Percentiles rank a stretch among this genome's conserved stretches.
Evolutionary conservation across 2,888 invertebrate genomes (phyloP).

Genomic region (Drosophila cyrtoloma): DNA sequence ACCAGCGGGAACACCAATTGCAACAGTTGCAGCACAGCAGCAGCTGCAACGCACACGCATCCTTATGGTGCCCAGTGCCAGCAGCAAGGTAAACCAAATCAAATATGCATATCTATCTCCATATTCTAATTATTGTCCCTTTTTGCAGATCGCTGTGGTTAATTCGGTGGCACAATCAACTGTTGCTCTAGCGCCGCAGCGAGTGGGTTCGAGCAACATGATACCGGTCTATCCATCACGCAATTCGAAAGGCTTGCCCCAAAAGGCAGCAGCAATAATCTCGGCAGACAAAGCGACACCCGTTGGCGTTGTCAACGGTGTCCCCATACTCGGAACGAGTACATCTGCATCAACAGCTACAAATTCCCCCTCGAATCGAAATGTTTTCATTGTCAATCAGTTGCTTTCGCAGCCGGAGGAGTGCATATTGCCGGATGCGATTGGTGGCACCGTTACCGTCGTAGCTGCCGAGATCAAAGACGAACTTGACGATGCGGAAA

Average conservation of each 20-base stretch:
- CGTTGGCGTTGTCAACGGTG: background rate
- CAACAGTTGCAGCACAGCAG: background rate
- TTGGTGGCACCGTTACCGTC: background rate
- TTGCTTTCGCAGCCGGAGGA: slow-evolving; percentile 50
- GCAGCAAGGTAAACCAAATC: slow-evolving; percentile 16
- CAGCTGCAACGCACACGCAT: background rate
- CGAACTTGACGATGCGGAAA: slow-evolving; percentile 62
- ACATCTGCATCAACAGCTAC: background rate
- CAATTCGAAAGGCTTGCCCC: background rate
- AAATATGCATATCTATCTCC: background rate
- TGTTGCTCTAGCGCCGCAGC: background rate
- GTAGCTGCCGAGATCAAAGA: slow-evolving; percentile 56
- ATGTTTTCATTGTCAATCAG: slow-evolving; percentile 57
- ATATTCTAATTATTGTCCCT: too few relatives aligned
- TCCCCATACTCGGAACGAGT: background rate
- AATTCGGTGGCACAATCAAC: background rate
- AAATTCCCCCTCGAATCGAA: slow-evolving; percentile 34
- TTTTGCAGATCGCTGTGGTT: slow-evolving; percentile 1
- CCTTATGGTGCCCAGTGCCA: background rate
- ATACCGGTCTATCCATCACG: slow-evolving; percentile 10
- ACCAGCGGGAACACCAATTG: slow-evolving; percentile 1
- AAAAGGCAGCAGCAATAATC: background rate
- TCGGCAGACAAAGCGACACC: background rate
- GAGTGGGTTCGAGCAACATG: slow-evolving; percentile 7
- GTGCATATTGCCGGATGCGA: slow-evolving; percentile 57